Conservation (phyloP, 64 coral and sea anemone genomes). For the Catalaphyllia jardinei region DNA sequence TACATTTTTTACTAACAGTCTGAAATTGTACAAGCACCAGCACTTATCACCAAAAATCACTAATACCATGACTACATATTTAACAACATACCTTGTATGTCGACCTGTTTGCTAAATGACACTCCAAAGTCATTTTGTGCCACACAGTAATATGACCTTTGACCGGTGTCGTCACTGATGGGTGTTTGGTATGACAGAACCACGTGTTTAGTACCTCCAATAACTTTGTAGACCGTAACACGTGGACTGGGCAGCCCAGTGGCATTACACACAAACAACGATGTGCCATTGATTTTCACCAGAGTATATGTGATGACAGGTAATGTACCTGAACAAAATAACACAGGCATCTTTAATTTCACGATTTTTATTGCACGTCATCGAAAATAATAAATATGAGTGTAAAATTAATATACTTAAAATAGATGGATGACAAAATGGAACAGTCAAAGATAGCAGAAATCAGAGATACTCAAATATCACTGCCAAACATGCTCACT, state of each 20-base stretch:
- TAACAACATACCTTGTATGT: slow-evolving; percentile 27
- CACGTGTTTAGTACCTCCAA: slow-evolving; percentile 17
- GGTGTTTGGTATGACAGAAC: slow-evolving; percentile 4
- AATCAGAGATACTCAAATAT: too few species aligned
- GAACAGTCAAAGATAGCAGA: too few species aligned
- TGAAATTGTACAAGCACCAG: neutral
- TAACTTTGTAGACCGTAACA: slow-evolving; percentile 61
- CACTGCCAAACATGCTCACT: too few species aligned
- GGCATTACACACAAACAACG: slow-evolving; percentile 72
- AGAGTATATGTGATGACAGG: slow-evolving; percentile 61
- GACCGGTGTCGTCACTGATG: slow-evolving; percentile 49
- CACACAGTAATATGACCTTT: slow-evolving; percentile 69
- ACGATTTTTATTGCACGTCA: too few species aligned
- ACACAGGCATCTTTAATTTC: neutral
- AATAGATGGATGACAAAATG: too few species aligned
- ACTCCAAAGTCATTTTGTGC: slow-evolving; percentile 73
- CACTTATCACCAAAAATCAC: too few species aligned
- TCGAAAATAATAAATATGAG: too few species aligned
- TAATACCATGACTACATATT: neutral
- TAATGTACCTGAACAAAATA: slow-evolving; percentile 53
- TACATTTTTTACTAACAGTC: too few species aligned
- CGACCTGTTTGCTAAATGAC: slow-evolving; percentile 50
- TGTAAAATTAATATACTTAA: too few species aligned
- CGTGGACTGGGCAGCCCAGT: slow-evolving; percentile 61
- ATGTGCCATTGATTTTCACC: slow-evolving; percentile 39